Conservation (phyloP, 2,888 invertebrate genomes). For the Leucoma salicis region DNA sequence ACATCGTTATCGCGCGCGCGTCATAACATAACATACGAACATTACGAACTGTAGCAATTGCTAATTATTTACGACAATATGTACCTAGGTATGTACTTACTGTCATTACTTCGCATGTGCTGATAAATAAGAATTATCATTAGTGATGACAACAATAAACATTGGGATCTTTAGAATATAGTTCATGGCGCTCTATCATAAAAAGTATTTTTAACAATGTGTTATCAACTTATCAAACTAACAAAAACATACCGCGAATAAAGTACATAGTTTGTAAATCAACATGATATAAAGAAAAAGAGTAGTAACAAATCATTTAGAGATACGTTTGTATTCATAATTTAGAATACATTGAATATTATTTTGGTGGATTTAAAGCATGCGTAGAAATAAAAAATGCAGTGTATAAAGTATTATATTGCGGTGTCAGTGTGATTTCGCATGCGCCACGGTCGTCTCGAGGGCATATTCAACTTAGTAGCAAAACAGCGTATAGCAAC, state of each 20-base stretch:
- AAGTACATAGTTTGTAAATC: constrained; percentile 74
- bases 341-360: constrained; percentile 39
- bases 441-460: constrained; percentile 73
- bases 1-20: constrained; percentile 7
- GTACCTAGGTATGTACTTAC: no score
- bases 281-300: constrained; percentile 66
- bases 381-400: constrained; percentile 27
- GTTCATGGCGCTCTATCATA: no score
- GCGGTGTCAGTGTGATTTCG: constrained; percentile 49
- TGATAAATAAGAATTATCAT: no score
- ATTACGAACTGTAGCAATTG: constrained; percentile 7
- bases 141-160: no score
- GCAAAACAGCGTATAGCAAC: constrained; percentile 28
- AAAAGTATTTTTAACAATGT: constrained; percentile 31
- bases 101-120: no score
- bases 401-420: constrained; percentile 40
- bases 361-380: constrained; percentile 4
- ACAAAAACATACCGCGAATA: constrained; percentile 61
- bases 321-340: constrained; percentile 39
- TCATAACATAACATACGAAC: neutral
- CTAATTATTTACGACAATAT: no score
- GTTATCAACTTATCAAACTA: constrained; percentile 37
- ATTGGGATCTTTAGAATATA: no score
- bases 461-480: constrained; percentile 50
- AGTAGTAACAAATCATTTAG: constrained; percentile 63